Evolutionary conservation across 2,797 vertebrate species (phyloP).

Genomic region (Trachops cirrhosus): DNA sequence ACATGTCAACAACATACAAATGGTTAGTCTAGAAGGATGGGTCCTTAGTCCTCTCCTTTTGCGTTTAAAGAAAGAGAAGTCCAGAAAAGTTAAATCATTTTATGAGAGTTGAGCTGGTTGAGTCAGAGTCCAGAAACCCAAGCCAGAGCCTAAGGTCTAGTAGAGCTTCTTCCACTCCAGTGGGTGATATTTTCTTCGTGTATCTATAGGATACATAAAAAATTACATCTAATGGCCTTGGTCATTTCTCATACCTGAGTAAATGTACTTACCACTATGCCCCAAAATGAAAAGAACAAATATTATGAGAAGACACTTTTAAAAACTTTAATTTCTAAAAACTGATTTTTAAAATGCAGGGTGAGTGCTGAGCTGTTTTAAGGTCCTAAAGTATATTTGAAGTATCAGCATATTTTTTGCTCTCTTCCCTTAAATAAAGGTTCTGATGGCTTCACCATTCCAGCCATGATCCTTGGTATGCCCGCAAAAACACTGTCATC

Average conservation of each 20-base stretch:
- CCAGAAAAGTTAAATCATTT: neutral
- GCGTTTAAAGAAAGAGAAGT: neutral
- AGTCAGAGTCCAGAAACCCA: slow-evolving; percentile 7
- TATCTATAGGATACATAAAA: neutral
- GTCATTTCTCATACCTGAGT: neutral
- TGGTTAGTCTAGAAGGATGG: neutral
- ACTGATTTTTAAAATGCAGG: neutral
- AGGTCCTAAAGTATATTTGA: neutral
- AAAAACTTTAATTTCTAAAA: neutral
- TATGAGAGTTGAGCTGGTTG: neutral
- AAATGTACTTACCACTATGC: neutral
- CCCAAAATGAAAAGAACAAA: neutral
- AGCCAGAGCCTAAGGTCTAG: neutral
- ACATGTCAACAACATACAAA: neutral
- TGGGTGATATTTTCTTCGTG: neutral
- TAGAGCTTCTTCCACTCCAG: neutral
- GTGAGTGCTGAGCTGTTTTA: neutral
- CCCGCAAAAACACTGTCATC: neutral
- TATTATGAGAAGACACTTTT: neutral
- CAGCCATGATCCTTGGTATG: neutral
- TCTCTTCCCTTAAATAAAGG: neutral
- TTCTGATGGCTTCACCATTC: neutral
- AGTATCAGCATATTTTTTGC: neutral
- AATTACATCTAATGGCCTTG: neutral
- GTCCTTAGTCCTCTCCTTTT: neutral